Evolutionary conservation across 2,888 invertebrate species (phyloP), one percentile per base, ranked within the genome.

Genomic region (Scelioninae gen. 1): DNA sequence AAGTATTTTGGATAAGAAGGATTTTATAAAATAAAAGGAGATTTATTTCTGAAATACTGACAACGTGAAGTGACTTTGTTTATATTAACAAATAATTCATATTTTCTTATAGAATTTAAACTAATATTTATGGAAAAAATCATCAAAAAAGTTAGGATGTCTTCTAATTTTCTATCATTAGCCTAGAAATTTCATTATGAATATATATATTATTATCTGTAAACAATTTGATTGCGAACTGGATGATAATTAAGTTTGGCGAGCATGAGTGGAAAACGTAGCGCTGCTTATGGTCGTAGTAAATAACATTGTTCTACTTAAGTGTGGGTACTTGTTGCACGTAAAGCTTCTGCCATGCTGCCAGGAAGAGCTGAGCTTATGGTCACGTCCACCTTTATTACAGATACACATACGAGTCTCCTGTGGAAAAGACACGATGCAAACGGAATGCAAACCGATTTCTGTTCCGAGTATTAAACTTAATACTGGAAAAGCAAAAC

Each of bases 331-430:
- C 77, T 77, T 77, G 77, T 77, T 77, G 77, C 68, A 62, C 69
- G 62, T 15, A 60, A 76, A 66, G 60, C 68, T 76, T 65, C 31
- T 40, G 51, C 56, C 47, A 11, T 58, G 65, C 55, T 63, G 11
- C 47, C 29, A 34, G n/a, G 63, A 23, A 23, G 34, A 43, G 32
- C 32, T 51, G 49, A 68, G 77, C 77, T 77, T 77, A 77, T 77
- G 77, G 77, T 77, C 77, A 77, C 77, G 77, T 77, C 62, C 51
- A 34, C 62, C 55, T 55, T 77, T 62, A 77, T 77, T 69, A 77
- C 62, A 65, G 65, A 43, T 56, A 34, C 60, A 68, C 58, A 38
- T 13, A 38, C 53, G 34, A 11, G 65, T 23, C 23, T 23, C 23
- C 23, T 23, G 23, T 23, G 23, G 23, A 23, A 23, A 23, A 23